Conservation (phyloP, 2,888 invertebrate species). For the Agrypnus murinus region DNA sequence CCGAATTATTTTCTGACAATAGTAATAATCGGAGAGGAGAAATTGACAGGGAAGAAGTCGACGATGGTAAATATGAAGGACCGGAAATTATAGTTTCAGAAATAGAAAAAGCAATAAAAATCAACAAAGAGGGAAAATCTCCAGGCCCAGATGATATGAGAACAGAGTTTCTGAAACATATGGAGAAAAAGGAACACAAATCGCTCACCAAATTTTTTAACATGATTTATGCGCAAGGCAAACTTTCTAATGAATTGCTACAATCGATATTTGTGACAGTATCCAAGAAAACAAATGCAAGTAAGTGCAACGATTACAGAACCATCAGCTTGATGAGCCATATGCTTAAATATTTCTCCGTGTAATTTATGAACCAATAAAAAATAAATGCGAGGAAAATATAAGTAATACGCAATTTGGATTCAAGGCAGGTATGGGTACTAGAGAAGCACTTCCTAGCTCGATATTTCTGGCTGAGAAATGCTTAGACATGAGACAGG, state of each 20-base stretch:
- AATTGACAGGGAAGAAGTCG: conserved; percentile 9
- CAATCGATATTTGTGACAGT: conserved; percentile 1
- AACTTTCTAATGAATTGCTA: conserved; percentile 4
- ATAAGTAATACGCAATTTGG: too few species aligned
- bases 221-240: not conserved
- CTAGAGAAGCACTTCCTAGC: too few species aligned
- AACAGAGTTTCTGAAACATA: conserved; percentile 6
- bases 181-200: not conserved
- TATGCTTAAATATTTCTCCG: conserved; percentile 11
- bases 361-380: not conserved
- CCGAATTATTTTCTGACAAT: conserved; percentile 8
- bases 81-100: conserved; percentile 3
- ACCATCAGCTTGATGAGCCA: conserved; percentile 6
- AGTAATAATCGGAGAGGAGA: conserved; percentile 13
- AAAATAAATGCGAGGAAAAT: too few species aligned
- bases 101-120: conserved; percentile 5
- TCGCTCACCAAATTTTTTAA: conserved; percentile 3
- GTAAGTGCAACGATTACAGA: not conserved
- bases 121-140: not conserved
- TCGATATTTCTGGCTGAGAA: too few species aligned
- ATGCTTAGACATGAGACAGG: not conserved
- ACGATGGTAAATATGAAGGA: conserved; percentile 5
- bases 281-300: not conserved
- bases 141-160: conserved; percentile 8
- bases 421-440: too few species aligned